Base-by-base conservation (phyloP, 2,888 invertebrate species). In the Caenorhabditis uteleia region DNA sequence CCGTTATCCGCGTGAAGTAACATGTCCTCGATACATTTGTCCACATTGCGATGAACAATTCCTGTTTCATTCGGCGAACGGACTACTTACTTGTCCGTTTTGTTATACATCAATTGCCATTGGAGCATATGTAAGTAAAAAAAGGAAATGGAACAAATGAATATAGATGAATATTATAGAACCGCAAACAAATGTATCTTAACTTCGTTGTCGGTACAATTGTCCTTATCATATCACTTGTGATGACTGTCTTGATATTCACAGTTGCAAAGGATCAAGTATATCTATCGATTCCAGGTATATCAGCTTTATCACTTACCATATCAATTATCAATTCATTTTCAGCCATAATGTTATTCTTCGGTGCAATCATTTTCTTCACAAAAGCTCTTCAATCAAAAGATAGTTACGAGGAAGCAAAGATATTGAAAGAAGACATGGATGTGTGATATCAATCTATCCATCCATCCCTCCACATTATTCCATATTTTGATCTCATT, bases 1-100 rank as follows among this genome's bases (percentile, higher is more conserved):
- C 36, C 64, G 57, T 26, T 72, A 72, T 33, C 72, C 72, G 2
- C 54, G 67, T 10, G 72, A 72, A 36, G 64, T 67, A 21, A 54
- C 60, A 31, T 62, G 69, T 26, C 72, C 72, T 18, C 56, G 61
- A 26, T 72, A 72, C 48, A 44, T 64, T 3, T 72, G 72, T 33
- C 72, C 72, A 2, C 67, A 72, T 26, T 72, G 72, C 33, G 58
- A 69, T 2, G 66, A 72, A 43, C 67, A 69, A 21, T 72, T 72
- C 39, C 56, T 69, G 34, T 72, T 69, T 43, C 72, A 68, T 26
- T 66, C 68, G 1, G 46, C 64, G 10, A 60, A 64, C 36, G 72
- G 72, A 46, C 50, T 67, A 12, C 61, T 72, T 27, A 62, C 68
- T 10, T 72, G 72, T 27, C 72, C 72, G 10, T 72, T 72, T 50